Percentiles rank a stretch among this genome's conserved stretches.
Evolutionary conservation across 2,888 invertebrate genomes (phyloP).

Genomic region (Plemyria rubiginata): DNA sequence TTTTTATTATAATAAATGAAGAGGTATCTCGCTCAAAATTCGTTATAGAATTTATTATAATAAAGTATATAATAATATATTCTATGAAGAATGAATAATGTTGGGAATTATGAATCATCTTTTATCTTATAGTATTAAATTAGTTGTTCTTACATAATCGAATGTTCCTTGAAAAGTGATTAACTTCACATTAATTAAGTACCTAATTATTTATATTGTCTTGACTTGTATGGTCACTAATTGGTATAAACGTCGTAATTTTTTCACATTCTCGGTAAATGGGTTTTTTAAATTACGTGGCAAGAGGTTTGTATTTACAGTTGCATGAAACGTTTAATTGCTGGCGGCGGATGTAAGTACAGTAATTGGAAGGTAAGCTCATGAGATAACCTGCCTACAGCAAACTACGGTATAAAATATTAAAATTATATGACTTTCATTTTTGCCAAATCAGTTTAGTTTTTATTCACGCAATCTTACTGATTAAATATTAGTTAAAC

Average conservation of each 20-base stretch:
- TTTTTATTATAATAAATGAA: too few relatives aligned
- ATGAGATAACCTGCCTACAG: conserved; percentile 61
- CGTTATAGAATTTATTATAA: background rate
- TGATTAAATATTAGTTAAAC: too few relatives aligned
- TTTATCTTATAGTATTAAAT: background rate
- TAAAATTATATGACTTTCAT: conserved; percentile 22
- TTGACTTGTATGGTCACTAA: conserved; percentile 73
- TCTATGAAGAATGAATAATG: background rate
- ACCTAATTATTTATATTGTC: conserved; percentile 73
- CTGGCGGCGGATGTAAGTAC: conserved; percentile 74
- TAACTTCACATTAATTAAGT: conserved; percentile 68
- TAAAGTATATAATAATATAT: too few relatives aligned
- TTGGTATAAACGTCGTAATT: conserved; percentile 78
- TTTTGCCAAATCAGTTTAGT: conserved; percentile 21
- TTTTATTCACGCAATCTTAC: too few relatives aligned
- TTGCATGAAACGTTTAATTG: conserved; percentile 81
- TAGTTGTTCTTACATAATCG: conserved; percentile 43
- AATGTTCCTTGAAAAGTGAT: conserved; percentile 49
- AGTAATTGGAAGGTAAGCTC: conserved; percentile 77
- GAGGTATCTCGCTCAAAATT: background rate
- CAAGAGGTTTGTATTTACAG: conserved; percentile 78
- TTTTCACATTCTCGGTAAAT: conserved; percentile 76
- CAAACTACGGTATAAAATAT: conserved; percentile 36
- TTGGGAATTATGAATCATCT: background rate
- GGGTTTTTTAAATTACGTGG: conserved; percentile 73